Percentiles rank a stretch among this genome's conserved stretches.
Conservation (phyloP, 1,140 invertebrate genomes). For the Gerris buenoi region DNA sequence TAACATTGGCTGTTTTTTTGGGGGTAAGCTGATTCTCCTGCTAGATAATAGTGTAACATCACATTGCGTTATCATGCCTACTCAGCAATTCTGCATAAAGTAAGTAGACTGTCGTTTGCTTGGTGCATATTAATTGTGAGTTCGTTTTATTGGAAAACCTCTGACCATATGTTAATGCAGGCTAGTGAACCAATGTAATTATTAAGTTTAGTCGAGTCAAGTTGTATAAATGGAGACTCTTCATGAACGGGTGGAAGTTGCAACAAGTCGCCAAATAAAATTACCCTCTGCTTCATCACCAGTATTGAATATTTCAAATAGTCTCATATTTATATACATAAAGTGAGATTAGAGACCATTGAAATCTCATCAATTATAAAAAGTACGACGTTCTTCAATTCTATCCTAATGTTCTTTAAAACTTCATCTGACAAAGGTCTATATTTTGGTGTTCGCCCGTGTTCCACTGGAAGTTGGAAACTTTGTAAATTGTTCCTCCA, state of each 20-base stretch:
- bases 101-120: slow-evolving; percentile 6
- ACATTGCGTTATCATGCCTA: background rate
- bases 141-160: slow-evolving; percentile 20
- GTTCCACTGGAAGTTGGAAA: slow-evolving; percentile 19
- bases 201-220: slow-evolving; percentile 17
- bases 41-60: background rate
- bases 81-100: background rate
- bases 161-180: slow-evolving; percentile 18
- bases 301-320: slow-evolving; percentile 17
- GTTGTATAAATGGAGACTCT: slow-evolving; percentile 19
- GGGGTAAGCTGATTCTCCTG: background rate
- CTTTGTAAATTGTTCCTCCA: background rate
- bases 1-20: background rate
- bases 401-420: slow-evolving; percentile 21
- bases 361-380: slow-evolving; percentile 28
- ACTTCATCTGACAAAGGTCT: slow-evolving; percentile 15
- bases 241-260: slow-evolving; percentile 26
- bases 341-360: slow-evolving; percentile 28
- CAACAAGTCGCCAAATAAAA: slow-evolving; percentile 25
- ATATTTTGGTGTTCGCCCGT: slow-evolving; percentile 15
- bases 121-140: slow-evolving; percentile 21
- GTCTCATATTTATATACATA: slow-evolving; percentile 18
- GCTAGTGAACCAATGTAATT: slow-evolving; percentile 19
- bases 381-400: slow-evolving; percentile 22
- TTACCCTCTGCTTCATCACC: slow-evolving; percentile 14